Evolutionary conservation across 2,888 invertebrate species (phyloP).

Genomic region (Argyra leucocephala): DNA sequence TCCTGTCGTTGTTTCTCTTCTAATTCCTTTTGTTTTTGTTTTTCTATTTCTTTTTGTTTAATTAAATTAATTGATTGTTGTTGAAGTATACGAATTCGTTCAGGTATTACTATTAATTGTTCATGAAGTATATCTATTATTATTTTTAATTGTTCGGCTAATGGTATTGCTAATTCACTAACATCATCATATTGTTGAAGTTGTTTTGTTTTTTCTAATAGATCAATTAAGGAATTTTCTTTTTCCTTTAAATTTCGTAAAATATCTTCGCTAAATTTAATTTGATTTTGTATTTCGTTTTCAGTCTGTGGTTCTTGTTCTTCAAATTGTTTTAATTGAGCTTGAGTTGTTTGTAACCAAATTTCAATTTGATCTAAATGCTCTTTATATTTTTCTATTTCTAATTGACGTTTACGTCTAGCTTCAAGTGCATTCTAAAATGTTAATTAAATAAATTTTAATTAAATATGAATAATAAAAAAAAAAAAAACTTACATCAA

Average conservation of each 20-base stretch:
- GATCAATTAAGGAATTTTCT: conserved; percentile 44
- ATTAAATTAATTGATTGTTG: conserved; percentile 36
- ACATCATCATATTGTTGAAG: conserved; percentile 46
- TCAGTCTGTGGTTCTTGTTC: conserved; percentile 42
- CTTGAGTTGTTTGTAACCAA: conserved; percentile 46
- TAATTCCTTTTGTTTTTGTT: conserved; percentile 29
- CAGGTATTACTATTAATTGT: conserved; percentile 52
- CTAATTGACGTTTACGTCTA: conserved; percentile 47
- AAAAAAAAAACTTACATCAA: conserved; percentile 37
- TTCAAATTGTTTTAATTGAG: conserved; percentile 32
- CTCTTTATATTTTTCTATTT: conserved; percentile 48
- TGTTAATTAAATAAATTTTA: conserved; percentile 5
- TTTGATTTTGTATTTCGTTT: conserved; percentile 46
- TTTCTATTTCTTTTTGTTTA: conserved; percentile 42
- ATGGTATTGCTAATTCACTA: conserved; percentile 41
- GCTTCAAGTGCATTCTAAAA: conserved; percentile 47
- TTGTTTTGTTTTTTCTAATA: conserved; percentile 45
- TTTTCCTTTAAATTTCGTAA: conserved; percentile 46
- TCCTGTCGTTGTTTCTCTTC: conserved; percentile 31
- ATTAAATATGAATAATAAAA: not conserved
- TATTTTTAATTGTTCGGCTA: conserved; percentile 50
- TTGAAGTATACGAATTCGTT: conserved; percentile 46
- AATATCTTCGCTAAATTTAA: conserved; percentile 46
- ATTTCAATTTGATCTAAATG: conserved; percentile 48
- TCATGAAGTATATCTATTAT: conserved; percentile 52